Percentiles rank a stretch among this genome's conserved stretches.
phyloP scores from a whole-genome alignment of 2,888 invertebrate species.

The Stenolophus ochropezus region DNA sequence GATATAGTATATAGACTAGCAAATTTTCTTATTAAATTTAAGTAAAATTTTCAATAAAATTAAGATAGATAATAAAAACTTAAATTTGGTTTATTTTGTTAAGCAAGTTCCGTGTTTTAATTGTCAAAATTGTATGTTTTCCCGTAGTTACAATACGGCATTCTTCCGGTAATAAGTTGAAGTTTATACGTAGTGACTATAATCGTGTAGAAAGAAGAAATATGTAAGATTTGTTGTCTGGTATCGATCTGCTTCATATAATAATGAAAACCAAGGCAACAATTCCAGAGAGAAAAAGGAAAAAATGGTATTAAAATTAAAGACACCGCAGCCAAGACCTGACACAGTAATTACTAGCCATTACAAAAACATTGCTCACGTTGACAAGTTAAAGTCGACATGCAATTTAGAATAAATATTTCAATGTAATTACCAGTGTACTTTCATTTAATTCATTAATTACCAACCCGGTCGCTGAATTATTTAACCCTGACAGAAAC shows the following conservation, averaged over 20 bases:
- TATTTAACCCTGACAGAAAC: conserved; percentile 44
- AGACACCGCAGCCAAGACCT: conserved; percentile 25
- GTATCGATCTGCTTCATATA: conserved; percentile 7
- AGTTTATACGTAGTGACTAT: not conserved
- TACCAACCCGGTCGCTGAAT: conserved; percentile 32
- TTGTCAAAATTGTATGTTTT: no score
- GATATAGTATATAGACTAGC: no score
- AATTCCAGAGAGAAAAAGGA: conserved; percentile 17
- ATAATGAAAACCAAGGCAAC: not conserved
- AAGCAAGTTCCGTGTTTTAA: no score
- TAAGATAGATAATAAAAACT: no score
- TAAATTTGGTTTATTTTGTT: no score
- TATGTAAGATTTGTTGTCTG: not conserved
- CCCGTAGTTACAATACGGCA: no score
- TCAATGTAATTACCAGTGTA: conserved; percentile 47
- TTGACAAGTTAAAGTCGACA: conserved; percentile 41
- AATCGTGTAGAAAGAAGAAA: not conserved
- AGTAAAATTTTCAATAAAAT: no score
- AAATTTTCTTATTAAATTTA: no score
- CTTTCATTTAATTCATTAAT: conserved; percentile 50
- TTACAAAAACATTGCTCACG: conserved; percentile 45
- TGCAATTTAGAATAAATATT: conserved; percentile 54
- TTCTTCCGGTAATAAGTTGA: no score
- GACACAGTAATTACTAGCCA: conserved; percentile 54
- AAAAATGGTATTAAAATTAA: conserved; percentile 41